Evolutionary conservation across 2,113 vertebrate species (phyloP).

Genomic region (Athene cunicularia): DNA sequence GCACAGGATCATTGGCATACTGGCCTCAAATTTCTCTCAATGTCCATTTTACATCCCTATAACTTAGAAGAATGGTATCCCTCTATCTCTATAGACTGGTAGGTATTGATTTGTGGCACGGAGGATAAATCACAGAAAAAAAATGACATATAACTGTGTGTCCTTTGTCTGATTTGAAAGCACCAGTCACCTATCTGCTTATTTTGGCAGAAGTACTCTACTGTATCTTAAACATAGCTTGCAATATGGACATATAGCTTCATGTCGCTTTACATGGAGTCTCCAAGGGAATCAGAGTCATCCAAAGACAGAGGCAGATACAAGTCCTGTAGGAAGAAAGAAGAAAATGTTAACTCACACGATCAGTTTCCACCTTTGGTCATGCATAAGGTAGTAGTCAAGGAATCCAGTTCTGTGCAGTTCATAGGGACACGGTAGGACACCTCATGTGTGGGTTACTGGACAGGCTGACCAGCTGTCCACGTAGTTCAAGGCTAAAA

Average conservation of each 20-base stretch:
- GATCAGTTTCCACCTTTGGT: neutral
- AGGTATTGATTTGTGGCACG: constrained; percentile 78
- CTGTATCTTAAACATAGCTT: constrained; percentile 50
- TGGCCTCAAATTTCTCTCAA: constrained; percentile 17
- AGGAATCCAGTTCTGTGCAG: neutral
- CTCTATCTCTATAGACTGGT: constrained; percentile 76
- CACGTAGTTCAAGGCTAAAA: neutral
- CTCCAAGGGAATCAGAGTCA: constrained; percentile 93
- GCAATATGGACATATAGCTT: constrained; percentile 5
- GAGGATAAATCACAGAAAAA: constrained; percentile 79
- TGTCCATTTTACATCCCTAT: constrained; percentile 54
- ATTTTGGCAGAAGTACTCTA: constrained; percentile 65
- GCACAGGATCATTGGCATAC: neutral
- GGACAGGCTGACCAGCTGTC: neutral
- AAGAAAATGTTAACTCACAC: constrained; percentile 68
- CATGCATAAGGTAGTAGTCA: fast-evolving
- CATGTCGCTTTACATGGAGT: constrained; percentile 88
- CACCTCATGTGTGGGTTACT: neutral
- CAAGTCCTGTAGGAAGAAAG: constrained; percentile 86
- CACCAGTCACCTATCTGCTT: constrained; percentile 78
- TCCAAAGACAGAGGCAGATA: constrained; percentile 97
- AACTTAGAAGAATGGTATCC: constrained; percentile 70
- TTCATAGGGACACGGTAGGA: neutral
- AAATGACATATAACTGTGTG: constrained; percentile 71
- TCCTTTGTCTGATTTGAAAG: constrained; percentile 74